Base-by-base conservation (phyloP, 2,113 vertebrate genomes). In the Salvelinus alpinus region DNA sequence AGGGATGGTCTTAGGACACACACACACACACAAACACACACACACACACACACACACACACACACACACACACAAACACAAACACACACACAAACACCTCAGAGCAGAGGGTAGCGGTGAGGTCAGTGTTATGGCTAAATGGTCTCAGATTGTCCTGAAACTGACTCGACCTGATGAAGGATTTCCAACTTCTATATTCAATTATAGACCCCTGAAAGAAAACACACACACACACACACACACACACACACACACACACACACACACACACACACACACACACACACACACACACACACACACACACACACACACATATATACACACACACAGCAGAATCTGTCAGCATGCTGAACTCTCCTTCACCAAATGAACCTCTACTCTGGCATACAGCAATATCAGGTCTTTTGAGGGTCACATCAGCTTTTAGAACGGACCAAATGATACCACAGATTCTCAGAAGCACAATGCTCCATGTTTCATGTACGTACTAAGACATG, bases 171-270 rank as follows among this genome's bases (percentile, higher is more conserved):
- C 68, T 48, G 68, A 47, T 12, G 68, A 48, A 2, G 20, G 38
- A 70, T 47, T 70, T 70, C 68, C 38, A 24, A 34, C 68, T 24
- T 3, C 22, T 16, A 34, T 13, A 70, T 47, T 70, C 68, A 70
- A 70, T 70, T 70, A 70, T 38, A 31, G 14, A 16, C 48, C 24
- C 9, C 62, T 0, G 27, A 20, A 29, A 38, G 70, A 62, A 76
- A 79, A 51, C n/a, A 24, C 57, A 72, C 71, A 78, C 62, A 74
- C 20, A 64, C 25, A 27, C 70, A 75, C 70, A 65, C 82, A 68
- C 73, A 57, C 66, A 69, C 75, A 72, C 69, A 72, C 72, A 3
- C 27, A 34, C 22, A 16, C 75, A 24, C 3, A 6, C 59, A 44
- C 74, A 27, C 22, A 24, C 74, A 24, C 64, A 54, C 14, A 75